Base-by-base conservation (phyloP, 2,888 invertebrate genomes). In the Tipula confusa region DNA sequence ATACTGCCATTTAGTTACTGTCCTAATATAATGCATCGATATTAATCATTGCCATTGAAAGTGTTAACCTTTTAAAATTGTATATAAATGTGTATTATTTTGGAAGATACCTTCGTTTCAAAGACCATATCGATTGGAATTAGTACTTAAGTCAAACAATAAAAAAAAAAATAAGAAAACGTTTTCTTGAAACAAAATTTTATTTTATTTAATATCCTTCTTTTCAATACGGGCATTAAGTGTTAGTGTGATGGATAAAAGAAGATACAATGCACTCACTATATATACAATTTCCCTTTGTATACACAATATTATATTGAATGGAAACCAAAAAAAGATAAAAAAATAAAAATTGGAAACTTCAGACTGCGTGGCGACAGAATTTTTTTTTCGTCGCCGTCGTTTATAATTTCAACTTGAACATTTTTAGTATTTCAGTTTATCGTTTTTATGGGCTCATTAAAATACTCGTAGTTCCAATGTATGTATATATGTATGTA, bases 391-490 rank as follows among this genome's bases (percentile, higher is more conserved):
- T 64, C n/a, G n/a, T 64, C 64, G 24, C 24, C 64, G 24, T 64
- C 64, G 64, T 64, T 64, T 64, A 64, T 64, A 64, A 64, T 64
- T 64, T 64, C 64, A 64, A 64, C 64, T 64, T 64, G 64, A 64
- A 64, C 64, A 64, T 64, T 64, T 64, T 64, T 64, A 64, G 64
- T 64, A 64, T 64, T 64, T 64, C 64, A 64, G 64, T 64, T 64
- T 64, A 64, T 64, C 64, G 64, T 64, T 64, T 64, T 64, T 64
- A 64, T 64, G 64, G 64, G 64, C 64, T 64, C 64, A 64, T 64
- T 64, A 64, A 64, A 64, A 64, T 64, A 24, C 64, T 64, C 64
- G 18, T 64, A 64, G 64, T 64, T 64, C 9, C 64, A 18, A 24
- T 64, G 64, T 64, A 24, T n/a, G n/a, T n/a, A n/a, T n/a, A n/a